A percentile compares a stretch with the other conserved stretches of the same genome.
phyloP scores from a whole-genome alignment of 2,888 invertebrate species.

The Ormyrus labotus region DNA sequence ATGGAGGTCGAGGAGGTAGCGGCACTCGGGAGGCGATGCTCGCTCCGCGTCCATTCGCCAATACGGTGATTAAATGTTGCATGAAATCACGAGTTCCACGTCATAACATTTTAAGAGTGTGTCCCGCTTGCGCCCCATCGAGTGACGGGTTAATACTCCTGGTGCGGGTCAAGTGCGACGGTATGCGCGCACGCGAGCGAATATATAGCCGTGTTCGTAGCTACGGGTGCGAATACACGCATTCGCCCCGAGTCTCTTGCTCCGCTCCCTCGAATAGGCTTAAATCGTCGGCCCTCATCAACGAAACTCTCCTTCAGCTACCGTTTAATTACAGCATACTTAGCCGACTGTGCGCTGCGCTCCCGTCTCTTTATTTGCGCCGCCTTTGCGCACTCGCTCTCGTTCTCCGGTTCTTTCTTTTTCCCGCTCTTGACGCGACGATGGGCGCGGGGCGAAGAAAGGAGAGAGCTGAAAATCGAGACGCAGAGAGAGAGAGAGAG shows the following conservation, averaged over 20 bases:
- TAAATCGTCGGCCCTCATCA: slow-evolving; percentile 70
- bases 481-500: slow-evolving; percentile 16
- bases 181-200: slow-evolving; percentile 54
- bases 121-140: slow-evolving; percentile 49
- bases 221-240: slow-evolving; percentile 58
- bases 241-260: slow-evolving; percentile 43
- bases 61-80: slow-evolving; percentile 74
- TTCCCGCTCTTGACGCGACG: slow-evolving; percentile 35
- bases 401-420: slow-evolving; percentile 11
- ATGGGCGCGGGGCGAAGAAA: slow-evolving; percentile 20
- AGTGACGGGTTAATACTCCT: slow-evolving; percentile 64
- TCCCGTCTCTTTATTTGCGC: slow-evolving; percentile 59
- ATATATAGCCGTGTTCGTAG: slow-evolving; percentile 32
- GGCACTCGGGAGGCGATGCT: slow-evolving; percentile 35
- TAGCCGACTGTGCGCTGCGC: slow-evolving; percentile 44
- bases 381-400: slow-evolving; percentile 45
- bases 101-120: slow-evolving; percentile 75
- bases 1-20: background rate
- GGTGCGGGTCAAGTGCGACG: slow-evolving; percentile 62
- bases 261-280: slow-evolving; percentile 65
- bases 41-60: slow-evolving; percentile 69
- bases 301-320: slow-evolving; percentile 68
- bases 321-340: slow-evolving; percentile 70
- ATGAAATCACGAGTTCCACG: slow-evolving; percentile 75
- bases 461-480: slow-evolving; percentile 35